These are phyloP conservation scores for Pelvicachromis taeniatus DNA, from an alignment of 2,113 vertebrate species.

Conservation along the genomic window DNA sequence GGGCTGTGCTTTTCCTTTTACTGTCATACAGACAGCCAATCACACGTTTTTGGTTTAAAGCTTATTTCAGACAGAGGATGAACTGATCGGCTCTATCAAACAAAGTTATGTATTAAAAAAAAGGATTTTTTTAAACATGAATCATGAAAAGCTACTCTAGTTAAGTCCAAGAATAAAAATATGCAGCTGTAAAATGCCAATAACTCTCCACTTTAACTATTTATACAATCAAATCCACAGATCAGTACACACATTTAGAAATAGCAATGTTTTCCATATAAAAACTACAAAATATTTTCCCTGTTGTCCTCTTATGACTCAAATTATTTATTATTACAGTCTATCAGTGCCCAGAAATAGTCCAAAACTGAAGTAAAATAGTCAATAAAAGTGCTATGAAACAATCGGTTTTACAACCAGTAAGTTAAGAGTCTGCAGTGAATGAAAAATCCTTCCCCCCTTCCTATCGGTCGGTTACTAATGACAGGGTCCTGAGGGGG, in stretches of 20 bases:
- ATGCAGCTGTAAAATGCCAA: background rate
- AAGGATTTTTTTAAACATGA: background rate
- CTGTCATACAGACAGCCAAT: background rate
- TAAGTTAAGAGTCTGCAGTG: constrained; percentile 15
- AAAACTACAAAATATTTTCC: background rate
- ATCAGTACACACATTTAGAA: accelerated
- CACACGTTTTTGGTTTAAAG: background rate
- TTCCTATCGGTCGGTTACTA: constrained; percentile 57
- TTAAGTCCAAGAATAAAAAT: background rate
- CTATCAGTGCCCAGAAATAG: background rate
- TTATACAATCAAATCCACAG: background rate
- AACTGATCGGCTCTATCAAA: background rate
- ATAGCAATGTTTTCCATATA: background rate
- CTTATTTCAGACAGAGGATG: background rate
- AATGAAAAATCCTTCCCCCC: background rate
- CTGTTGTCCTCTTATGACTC: background rate
- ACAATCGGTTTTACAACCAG: background rate
- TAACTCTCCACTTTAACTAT: background rate
- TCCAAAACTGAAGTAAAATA: background rate
- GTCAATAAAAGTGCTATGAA: background rate
- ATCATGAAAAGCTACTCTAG: background rate
- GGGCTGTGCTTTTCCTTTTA: background rate
- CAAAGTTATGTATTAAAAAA: background rate
- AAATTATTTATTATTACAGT: background rate
- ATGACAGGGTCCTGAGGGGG: constrained; percentile 69